A percentile compares a stretch with the other conserved stretches of the same genome.
Conservation (phyloP, 92 coral and sea anemone genomes). For the Heliopora coerulea region DNA sequence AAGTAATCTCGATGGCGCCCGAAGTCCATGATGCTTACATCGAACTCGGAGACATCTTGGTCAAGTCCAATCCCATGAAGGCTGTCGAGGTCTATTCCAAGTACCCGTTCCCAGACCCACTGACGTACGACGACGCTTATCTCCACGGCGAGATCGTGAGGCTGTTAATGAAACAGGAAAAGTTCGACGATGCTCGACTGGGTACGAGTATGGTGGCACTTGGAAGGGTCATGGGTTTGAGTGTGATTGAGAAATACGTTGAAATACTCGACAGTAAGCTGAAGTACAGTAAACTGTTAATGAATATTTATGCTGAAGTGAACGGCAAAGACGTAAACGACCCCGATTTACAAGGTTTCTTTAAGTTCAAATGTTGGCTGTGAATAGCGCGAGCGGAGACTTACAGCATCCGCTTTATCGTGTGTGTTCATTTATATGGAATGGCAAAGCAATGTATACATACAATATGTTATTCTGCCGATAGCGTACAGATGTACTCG, state of each 20-base stretch:
- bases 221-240: conserved; percentile 91
- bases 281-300: conserved; percentile 88
- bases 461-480: no score
- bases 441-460: no score
- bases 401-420: no score
- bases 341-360: conserved; percentile 85
- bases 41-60: conserved; percentile 82
- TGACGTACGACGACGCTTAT: conserved; percentile 92
- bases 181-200: conserved; percentile 77
- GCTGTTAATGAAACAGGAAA: conserved; percentile 81
- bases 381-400: conserved; percentile 4
- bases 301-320: conserved; percentile 86
- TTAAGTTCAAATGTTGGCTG: conserved; percentile 95
- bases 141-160: conserved; percentile 95
- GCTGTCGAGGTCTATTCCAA: conserved; percentile 69
- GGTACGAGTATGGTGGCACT: conserved; percentile 84
- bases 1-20: conserved; percentile 86
- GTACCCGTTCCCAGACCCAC: conserved; percentile 64
- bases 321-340: conserved; percentile 92
- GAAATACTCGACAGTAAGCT: conserved; percentile 92
- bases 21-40: conserved; percentile 94
- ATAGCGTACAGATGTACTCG: no score
- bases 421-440: no score
- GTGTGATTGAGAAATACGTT: conserved; percentile 91
- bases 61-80: conserved; percentile 83